A percentile compares a stretch with the other conserved stretches of the same genome.
Conservation (phyloP, 2,113 vertebrate genomes). For the Psephotus haematonotus region DNA sequence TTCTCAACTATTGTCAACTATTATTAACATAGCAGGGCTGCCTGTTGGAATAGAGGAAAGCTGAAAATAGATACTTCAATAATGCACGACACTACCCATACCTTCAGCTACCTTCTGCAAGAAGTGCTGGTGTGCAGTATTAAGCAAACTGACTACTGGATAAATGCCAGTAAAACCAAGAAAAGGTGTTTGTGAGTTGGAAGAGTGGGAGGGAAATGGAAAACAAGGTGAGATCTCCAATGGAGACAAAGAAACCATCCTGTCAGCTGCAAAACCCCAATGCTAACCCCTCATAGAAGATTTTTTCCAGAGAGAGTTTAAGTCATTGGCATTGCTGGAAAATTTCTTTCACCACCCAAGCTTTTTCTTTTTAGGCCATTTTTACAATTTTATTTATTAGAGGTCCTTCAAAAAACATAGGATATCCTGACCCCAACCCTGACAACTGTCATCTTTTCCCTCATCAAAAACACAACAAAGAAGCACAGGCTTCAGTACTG, state of each 20-base stretch:
- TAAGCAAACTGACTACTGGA: neutral
- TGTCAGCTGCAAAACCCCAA: neutral
- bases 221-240: slow-evolving; percentile 1
- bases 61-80: neutral
- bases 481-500: neutral
- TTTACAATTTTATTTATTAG: neutral
- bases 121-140: neutral
- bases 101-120: neutral
- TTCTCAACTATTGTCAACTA: neutral
- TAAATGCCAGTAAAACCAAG: slow-evolving; percentile 4
- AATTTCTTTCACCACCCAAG: neutral
- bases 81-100: neutral
- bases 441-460: neutral
- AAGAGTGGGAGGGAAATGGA: neutral
- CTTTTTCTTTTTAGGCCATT: neutral
- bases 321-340: neutral
- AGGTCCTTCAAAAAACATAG: neutral
- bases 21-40: neutral
- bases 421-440: neutral
- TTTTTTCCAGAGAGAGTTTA: neutral
- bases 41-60: neutral
- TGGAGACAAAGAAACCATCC: neutral
- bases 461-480: neutral
- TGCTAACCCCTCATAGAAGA: neutral
- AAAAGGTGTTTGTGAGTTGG: neutral